These are phyloP conservation scores for Drosophila micromelanica DNA, from an alignment of 1,140 invertebrate species.

Conservation along the genomic window DNA sequence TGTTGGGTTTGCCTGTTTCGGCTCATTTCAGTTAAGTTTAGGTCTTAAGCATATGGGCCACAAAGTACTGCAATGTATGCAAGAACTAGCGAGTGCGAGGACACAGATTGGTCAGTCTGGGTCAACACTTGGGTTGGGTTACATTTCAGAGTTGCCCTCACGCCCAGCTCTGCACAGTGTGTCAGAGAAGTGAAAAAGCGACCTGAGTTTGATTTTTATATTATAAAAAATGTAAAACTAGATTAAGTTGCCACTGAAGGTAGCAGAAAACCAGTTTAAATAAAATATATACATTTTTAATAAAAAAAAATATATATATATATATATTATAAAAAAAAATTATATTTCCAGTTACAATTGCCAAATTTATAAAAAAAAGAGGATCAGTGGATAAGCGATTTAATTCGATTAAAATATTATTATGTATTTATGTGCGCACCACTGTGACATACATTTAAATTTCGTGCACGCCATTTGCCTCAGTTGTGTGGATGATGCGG, in stretches of 20 bases:
- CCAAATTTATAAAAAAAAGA: background rate
- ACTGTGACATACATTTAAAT: conserved; percentile 34
- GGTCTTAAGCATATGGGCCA: background rate
- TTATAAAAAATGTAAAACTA: no score
- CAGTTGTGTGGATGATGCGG: conserved; percentile 30
- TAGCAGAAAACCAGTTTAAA: no score
- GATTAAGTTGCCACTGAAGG: no score
- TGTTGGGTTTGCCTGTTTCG: background rate
- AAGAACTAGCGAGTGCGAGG: background rate
- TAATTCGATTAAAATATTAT: conserved; percentile 13
- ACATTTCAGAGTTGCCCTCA: background rate
- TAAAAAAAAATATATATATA: no score
- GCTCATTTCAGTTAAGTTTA: background rate
- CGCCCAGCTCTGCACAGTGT: background rate
- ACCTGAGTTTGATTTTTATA: no score
- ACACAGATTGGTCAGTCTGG: background rate
- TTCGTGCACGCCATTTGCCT: conserved; percentile 28
- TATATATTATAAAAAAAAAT: no score
- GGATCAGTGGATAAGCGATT: background rate
- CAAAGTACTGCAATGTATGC: background rate
- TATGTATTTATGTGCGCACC: background rate
- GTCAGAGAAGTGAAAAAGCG: background rate
- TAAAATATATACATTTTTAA: no score
- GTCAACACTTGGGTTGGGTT: no score
- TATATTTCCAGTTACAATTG: background rate